Evolutionary conservation across 2,888 invertebrate species (phyloP).

Genomic region (Ormyrus nitidulus): DNA sequence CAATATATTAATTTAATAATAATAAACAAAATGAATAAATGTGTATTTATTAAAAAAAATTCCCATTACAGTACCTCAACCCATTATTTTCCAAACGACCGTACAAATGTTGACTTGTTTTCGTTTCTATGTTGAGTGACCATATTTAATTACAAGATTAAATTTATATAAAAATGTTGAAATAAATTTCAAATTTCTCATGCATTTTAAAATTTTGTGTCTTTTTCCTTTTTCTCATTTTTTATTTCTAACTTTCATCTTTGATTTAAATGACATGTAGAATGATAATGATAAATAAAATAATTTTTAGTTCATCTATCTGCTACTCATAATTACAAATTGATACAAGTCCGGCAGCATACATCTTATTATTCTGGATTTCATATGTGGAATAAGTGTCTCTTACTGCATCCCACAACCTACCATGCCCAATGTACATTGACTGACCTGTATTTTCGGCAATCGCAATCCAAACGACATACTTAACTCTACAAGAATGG

Average conservation of each 20-base stretch:
- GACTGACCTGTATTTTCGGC: slow-evolving; percentile 64
- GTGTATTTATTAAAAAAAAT: slow-evolving; percentile 45
- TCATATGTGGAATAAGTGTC: slow-evolving; percentile 63
- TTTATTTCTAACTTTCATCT: background rate
- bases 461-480: slow-evolving; percentile 64
- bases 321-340: slow-evolving; percentile 64
- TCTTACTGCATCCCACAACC: slow-evolving; percentile 64
- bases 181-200: slow-evolving; percentile 18
- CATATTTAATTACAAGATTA: no score
- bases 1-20: slow-evolving; percentile 74
- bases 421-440: slow-evolving; percentile 58
- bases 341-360: slow-evolving; percentile 63
- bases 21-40: slow-evolving; percentile 71
- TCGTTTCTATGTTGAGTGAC: no score
- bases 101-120: no score
- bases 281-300: background rate
- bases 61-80: slow-evolving; percentile 19
- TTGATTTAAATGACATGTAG: background rate
- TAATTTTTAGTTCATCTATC: background rate
- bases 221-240: background rate
- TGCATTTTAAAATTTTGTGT: background rate
- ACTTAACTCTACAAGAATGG: slow-evolving; percentile 62
- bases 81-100: no score
- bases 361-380: slow-evolving; percentile 61
- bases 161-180: slow-evolving; percentile 35